Percentiles rank a stretch among this genome's conserved stretches.
Evolutionary conservation across 2,797 vertebrate species (phyloP).

Genomic region (Liasis olivaceus): DNA sequence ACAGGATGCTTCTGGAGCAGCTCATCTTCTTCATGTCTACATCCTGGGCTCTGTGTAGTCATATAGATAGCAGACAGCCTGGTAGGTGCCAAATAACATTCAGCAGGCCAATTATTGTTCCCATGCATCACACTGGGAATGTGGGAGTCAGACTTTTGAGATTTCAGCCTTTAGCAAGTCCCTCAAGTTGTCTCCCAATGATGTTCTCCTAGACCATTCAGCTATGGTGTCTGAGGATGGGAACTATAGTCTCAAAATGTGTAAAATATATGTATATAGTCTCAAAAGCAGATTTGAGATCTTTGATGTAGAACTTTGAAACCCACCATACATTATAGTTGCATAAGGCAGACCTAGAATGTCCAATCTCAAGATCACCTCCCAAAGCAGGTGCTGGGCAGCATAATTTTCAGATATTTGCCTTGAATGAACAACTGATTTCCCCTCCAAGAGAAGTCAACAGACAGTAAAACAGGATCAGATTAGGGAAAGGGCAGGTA

Average conservation of each 20-base stretch:
- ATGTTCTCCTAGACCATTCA: not conserved
- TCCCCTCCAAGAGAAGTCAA: not conserved
- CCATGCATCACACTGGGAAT: not conserved
- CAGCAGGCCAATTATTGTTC: not conserved
- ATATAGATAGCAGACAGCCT: not conserved
- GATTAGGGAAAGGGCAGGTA: not conserved
- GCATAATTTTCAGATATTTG: not conserved
- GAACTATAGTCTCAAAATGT: not conserved
- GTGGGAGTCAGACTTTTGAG: not conserved
- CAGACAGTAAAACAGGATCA: not conserved
- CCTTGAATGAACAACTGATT: not conserved
- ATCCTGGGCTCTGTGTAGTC: not conserved
- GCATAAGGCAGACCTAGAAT: not conserved
- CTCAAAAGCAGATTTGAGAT: not conserved
- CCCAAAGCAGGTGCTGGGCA: not conserved
- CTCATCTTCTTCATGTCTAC: not conserved
- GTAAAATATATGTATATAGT: not conserved
- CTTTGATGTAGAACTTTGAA: not conserved
- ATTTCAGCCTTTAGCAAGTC: not conserved
- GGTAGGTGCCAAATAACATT: not conserved
- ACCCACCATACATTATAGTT: not conserved
- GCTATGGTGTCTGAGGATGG: not conserved
- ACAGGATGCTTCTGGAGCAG: too few species aligned
- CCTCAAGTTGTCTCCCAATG: not conserved
- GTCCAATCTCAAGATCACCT: not conserved